phyloP scores from a whole-genome alignment of 2,888 invertebrate species.

The Drosophila rubida region DNA sequence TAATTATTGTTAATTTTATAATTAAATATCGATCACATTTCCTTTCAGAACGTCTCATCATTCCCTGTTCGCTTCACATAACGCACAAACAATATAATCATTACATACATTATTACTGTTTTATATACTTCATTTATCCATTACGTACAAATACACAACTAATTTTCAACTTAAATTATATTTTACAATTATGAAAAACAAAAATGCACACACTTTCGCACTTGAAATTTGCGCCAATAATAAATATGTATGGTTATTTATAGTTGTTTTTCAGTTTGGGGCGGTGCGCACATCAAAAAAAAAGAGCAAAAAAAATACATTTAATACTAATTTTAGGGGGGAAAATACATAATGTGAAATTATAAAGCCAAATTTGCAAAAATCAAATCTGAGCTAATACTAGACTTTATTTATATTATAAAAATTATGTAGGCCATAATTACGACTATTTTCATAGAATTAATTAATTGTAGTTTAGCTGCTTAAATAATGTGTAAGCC shows the following conservation, averaged over 20 bases:
- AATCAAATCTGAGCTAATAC: conserved; percentile 73
- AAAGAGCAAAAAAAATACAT: conserved; percentile 9
- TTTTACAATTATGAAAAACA: conserved; percentile 33
- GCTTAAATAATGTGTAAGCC: conserved; percentile 37
- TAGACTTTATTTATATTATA: conserved; percentile 45
- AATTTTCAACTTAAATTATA: conserved; percentile 38
- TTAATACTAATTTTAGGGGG: conserved; percentile 31
- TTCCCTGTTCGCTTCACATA: conserved; percentile 65
- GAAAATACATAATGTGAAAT: conserved; percentile 39
- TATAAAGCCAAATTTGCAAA: conserved; percentile 68
- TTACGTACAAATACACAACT: conserved; percentile 45
- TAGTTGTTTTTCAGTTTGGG: conserved; percentile 12
- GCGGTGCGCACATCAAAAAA: conserved; percentile 32
- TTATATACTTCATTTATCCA: conserved; percentile 32
- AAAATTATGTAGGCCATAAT: conserved; percentile 54
- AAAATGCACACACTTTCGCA: conserved; percentile 25
- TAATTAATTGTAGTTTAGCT: conserved; percentile 44
- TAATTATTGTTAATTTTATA: conserved; percentile 61
- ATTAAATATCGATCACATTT: conserved; percentile 83
- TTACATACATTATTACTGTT: conserved; percentile 43
- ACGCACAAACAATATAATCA: conserved; percentile 53
- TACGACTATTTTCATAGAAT: conserved; percentile 33
- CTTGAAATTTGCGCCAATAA: conserved; percentile 31
- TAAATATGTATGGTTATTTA: conserved; percentile 36
- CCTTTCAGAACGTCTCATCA: conserved; percentile 77